Percentiles rank a stretch among this genome's conserved stretches.
Evolutionary conservation across 2,113 vertebrate genomes (phyloP).

Genomic region (Cepphus grylle): DNA sequence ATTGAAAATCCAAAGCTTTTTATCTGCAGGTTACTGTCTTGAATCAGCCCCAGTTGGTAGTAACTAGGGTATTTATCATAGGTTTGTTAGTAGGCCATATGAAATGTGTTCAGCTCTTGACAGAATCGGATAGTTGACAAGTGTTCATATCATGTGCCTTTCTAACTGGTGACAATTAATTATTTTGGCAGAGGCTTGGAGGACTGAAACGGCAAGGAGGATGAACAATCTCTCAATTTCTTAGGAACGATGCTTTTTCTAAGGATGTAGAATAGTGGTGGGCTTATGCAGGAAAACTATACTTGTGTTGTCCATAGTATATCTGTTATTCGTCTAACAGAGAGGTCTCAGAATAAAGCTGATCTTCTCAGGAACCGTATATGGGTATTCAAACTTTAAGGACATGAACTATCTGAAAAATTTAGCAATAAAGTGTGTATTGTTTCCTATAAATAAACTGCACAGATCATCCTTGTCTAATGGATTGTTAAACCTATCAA

Average conservation of each 20-base stretch:
- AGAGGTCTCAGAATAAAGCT: not conserved
- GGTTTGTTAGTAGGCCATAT: not conserved
- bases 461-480: not conserved
- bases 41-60: not conserved
- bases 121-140: not conserved
- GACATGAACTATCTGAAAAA: not conserved
- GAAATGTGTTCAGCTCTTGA: not conserved
- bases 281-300: not conserved
- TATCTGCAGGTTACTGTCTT: not conserved
- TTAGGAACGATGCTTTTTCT: too few relatives aligned
- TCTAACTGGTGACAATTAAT: not conserved
- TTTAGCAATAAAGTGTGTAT: not conserved
- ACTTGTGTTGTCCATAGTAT: not conserved
- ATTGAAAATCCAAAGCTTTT: not conserved
- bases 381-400: not conserved
- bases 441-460: too few relatives aligned
- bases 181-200: not conserved
- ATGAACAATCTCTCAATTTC: not conserved
- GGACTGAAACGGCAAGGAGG: not conserved
- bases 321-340: not conserved
- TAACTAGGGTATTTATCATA: not conserved
- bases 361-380: not conserved
- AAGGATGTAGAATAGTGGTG: not conserved
- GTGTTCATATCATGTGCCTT: not conserved
- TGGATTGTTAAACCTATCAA: not conserved